phyloP scores from a whole-genome alignment of 2,113 vertebrate species.

The Cairina moschata region DNA sequence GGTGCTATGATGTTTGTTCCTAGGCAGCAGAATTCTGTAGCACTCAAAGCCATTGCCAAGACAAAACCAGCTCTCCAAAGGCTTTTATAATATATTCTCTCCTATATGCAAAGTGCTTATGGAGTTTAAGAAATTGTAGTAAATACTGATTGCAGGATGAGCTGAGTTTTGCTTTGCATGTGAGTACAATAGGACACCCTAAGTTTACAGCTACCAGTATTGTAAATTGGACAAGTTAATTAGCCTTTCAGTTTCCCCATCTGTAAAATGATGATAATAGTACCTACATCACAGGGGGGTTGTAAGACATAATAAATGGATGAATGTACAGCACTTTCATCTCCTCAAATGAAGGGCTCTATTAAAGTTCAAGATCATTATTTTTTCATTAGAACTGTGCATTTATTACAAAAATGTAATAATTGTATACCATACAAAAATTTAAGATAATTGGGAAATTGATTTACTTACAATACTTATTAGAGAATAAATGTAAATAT shows the following conservation, averaged over 20 bases:
- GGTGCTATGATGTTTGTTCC: neutral
- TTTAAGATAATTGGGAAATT: constrained; percentile 15
- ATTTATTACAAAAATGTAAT: constrained; percentile 34
- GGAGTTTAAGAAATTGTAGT: neutral
- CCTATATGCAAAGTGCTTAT: neutral
- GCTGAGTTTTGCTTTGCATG: constrained; percentile 20
- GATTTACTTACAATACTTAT: constrained; percentile 41
- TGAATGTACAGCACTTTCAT: constrained; percentile 32
- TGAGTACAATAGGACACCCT: neutral
- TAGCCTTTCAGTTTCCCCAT: constrained; percentile 33
- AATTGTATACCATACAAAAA: constrained; percentile 18
- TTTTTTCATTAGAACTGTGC: constrained; percentile 53
- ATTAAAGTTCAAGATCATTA: constrained; percentile 61
- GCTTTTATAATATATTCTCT: neutral
- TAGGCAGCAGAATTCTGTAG: neutral
- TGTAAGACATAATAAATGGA: constrained; percentile 49
- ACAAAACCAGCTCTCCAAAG: neutral
- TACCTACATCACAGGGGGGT: constrained; percentile 28
- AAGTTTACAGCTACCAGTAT: constrained; percentile 35
- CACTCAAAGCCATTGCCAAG: neutral
- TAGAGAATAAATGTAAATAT: constrained; percentile 46
- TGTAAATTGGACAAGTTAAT: constrained; percentile 63
- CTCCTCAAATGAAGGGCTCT: constrained; percentile 48
- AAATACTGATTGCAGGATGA: constrained; percentile 16
- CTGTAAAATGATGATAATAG: constrained; percentile 53